These are phyloP conservation scores for Pitta sordida DNA, from an alignment of 2,113 vertebrate species.

Conservation along the genomic window DNA sequence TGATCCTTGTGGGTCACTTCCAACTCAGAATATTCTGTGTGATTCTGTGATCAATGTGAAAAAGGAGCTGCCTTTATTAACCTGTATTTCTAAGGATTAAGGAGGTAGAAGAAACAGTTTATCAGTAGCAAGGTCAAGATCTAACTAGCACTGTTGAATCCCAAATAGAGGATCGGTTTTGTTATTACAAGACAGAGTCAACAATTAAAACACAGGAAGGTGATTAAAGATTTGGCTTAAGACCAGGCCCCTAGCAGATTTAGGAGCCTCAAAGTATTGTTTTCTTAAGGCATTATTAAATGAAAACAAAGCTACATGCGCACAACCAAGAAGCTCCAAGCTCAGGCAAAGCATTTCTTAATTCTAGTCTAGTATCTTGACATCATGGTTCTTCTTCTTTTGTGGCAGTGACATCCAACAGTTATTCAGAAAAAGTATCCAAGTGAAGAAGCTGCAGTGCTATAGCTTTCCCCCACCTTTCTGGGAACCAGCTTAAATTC, in stretches of 20 bases:
- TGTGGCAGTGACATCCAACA: background rate
- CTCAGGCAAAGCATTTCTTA: background rate
- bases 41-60: background rate
- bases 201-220: slow-evolving; percentile 31
- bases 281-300: background rate
- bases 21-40: no score
- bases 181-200: background rate
- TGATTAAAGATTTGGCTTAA: slow-evolving; percentile 41
- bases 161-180: slow-evolving; percentile 17
- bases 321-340: background rate
- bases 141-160: background rate
- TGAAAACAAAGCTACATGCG: background rate
- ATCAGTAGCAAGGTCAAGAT: background rate
- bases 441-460: background rate
- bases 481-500: background rate
- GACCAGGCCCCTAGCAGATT: background rate
- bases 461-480: background rate
- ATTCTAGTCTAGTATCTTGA: background rate
- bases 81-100: background rate
- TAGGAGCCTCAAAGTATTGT: background rate
- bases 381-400: background rate
- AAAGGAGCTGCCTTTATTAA: background rate
- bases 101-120: background rate
- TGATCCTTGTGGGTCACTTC: no score
- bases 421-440: background rate